phyloP scores from a whole-genome alignment of 2,113 vertebrate genomes.

The Cyprinus carpio region DNA sequence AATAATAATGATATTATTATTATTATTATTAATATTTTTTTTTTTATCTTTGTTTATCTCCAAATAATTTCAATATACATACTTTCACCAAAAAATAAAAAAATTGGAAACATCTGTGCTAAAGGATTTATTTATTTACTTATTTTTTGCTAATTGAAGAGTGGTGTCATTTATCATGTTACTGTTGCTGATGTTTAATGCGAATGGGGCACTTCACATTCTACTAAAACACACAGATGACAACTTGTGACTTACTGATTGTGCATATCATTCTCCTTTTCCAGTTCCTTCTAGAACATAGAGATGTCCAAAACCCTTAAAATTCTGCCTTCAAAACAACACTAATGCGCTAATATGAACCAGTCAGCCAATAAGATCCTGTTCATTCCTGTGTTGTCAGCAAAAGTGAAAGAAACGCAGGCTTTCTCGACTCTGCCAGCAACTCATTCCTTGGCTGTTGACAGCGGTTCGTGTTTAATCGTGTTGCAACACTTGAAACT shows the following conservation, averaged over 20 bases:
- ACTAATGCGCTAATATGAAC: not conserved
- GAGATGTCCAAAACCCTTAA: not conserved
- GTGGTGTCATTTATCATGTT: not conserved
- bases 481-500: constrained; percentile 16
- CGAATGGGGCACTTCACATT: not conserved
- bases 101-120: not conserved
- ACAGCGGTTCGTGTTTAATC: constrained; percentile 13
- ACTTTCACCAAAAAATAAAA: not conserved
- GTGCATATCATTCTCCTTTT: not conserved
- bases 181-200: not conserved
- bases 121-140: not conserved
- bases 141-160: no score
- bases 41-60: no score
- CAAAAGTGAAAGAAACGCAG: not conserved
- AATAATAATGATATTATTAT: no score
- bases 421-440: not conserved
- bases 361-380: not conserved
- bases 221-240: no score
- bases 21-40: no score
- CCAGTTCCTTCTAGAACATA: not conserved
- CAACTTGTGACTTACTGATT: not conserved
- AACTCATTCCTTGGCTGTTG: constrained; percentile 13
- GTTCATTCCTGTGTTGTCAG: not conserved
- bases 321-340: not conserved
- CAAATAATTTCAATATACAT: not conserved